A percentile compares a stretch with the other conserved stretches of the same genome.
phyloP scores from a whole-genome alignment of 2,888 invertebrate genomes.

The Corbicula japonica region DNA sequence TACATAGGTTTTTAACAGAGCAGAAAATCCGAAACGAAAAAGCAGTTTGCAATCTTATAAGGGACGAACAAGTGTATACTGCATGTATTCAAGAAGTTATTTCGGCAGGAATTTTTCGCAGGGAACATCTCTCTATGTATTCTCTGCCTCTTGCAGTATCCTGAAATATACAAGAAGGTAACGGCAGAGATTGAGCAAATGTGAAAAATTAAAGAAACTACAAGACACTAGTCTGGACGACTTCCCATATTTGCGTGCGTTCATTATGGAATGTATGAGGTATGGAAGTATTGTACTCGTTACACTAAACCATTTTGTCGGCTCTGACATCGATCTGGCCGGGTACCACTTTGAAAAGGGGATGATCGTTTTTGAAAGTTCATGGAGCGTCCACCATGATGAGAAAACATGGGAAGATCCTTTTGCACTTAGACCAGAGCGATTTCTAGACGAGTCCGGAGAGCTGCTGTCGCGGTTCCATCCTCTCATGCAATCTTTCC shows the following conservation, averaged over 20 bases:
- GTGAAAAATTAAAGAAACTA: too few relatives aligned
- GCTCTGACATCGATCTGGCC: not conserved
- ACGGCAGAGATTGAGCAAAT: too few relatives aligned
- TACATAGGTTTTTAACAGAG: too few relatives aligned
- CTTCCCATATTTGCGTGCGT: not conserved
- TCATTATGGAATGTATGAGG: conserved; percentile 10
- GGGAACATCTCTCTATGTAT: too few relatives aligned
- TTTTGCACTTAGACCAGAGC: not conserved
- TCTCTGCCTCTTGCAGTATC: too few relatives aligned
- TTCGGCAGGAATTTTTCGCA: too few relatives aligned
- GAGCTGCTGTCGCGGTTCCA: not conserved
- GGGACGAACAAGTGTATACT: too few relatives aligned
- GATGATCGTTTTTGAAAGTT: not conserved
- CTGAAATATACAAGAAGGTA: too few relatives aligned
- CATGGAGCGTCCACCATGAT: not conserved
- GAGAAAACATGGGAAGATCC: not conserved
- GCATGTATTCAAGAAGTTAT: too few relatives aligned
- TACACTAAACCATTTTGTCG: not conserved
- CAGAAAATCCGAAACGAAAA: too few relatives aligned
- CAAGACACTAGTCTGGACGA: too few relatives aligned
- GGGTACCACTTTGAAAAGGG: conserved; percentile 1
- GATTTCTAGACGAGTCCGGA: conserved; percentile 5
- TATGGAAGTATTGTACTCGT: not conserved
- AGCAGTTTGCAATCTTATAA: too few relatives aligned
- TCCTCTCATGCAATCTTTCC: not conserved